Evolutionary conservation across 2,113 vertebrate genomes (phyloP).

Genomic region (Gorsachius goisagi): DNA sequence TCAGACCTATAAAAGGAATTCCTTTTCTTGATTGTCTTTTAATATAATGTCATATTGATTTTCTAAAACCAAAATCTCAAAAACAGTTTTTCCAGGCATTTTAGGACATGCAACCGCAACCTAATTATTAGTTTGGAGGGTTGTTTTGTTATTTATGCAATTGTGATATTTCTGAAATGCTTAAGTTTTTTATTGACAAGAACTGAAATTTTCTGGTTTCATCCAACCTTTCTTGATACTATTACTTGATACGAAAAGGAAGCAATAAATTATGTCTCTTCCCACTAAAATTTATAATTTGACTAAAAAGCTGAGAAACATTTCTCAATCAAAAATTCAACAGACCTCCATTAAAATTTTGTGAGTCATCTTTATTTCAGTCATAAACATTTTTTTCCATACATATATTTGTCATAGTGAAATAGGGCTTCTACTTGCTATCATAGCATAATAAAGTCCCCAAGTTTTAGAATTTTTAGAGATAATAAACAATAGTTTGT

Average conservation of each 20-base stretch:
- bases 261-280: not conserved
- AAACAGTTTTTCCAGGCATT: not conserved
- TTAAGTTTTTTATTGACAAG: not conserved
- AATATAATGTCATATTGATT: not conserved
- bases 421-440: not conserved
- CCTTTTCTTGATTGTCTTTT: not conserved
- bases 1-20: not conserved
- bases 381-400: not conserved
- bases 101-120: not conserved
- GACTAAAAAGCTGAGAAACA: not conserved
- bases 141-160: not conserved
- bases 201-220: not conserved
- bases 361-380: not conserved
- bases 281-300: not conserved
- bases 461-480: not conserved
- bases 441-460: fast-evolving
- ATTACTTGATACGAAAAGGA: not conserved
- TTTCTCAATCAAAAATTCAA: not conserved
- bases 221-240: not conserved
- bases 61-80: not conserved
- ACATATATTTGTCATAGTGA: not conserved
- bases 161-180: not conserved
- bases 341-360: not conserved
- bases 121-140: not conserved
- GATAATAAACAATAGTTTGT: not conserved